Evolutionary conservation across 2,113 vertebrate genomes (phyloP).

Genomic region (Upupa epops): DNA sequence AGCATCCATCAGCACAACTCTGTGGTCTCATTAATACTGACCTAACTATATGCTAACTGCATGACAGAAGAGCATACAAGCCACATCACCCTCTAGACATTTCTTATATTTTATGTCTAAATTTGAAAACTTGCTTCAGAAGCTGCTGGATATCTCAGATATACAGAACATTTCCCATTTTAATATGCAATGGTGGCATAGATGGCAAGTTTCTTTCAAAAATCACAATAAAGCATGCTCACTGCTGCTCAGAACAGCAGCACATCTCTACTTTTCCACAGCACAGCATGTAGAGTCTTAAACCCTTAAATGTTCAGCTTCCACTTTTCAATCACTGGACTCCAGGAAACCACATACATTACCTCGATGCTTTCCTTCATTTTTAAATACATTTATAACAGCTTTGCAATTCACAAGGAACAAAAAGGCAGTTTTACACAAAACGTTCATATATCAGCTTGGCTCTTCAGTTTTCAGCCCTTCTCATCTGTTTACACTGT

Average conservation of each 20-base stretch:
- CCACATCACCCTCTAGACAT: not conserved
- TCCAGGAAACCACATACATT: constrained; percentile 6
- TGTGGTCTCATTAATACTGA: not conserved
- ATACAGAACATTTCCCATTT: not conserved
- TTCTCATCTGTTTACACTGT: not conserved
- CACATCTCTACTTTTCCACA: not conserved
- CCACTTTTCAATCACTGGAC: not conserved
- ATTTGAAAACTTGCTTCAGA: not conserved
- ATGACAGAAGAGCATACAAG: not conserved
- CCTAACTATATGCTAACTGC: not conserved
- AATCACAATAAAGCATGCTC: not conserved
- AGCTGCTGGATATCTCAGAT: not conserved
- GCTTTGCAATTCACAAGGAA: not conserved
- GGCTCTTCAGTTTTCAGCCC: not conserved
- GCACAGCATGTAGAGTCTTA: not conserved
- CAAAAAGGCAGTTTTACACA: not conserved
- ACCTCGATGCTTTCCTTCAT: not conserved
- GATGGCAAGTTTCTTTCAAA: not conserved
- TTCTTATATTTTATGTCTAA: not conserved
- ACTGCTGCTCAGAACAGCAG: not conserved
- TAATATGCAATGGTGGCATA: not conserved
- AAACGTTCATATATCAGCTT: not conserved
- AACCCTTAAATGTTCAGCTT: not conserved
- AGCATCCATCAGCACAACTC: not conserved
- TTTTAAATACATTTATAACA: not conserved